Conservation (phyloP, 30 jellyfish, hydroid and myxozoan species). For the Haliclystus octoradiatus region DNA sequence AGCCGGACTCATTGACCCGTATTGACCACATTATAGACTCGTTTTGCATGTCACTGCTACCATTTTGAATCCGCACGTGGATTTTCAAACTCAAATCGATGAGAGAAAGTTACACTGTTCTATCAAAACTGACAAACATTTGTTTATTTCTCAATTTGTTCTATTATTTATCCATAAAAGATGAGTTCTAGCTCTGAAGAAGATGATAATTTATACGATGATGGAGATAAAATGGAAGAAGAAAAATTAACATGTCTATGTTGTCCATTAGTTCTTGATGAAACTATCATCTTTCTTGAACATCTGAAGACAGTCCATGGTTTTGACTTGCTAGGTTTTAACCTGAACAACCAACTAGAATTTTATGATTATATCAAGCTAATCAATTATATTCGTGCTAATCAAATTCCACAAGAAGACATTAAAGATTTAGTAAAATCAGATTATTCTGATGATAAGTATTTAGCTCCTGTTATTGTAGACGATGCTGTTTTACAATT, state of each 20-base stretch:
- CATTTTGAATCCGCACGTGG: no score
- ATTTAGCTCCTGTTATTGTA: conserved; percentile 41
- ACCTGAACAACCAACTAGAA: conserved; percentile 22
- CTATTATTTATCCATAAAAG: conserved; percentile 7
- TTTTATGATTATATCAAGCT: conserved; percentile 49
- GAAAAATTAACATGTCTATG: conserved; percentile 30
- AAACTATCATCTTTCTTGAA: conserved; percentile 19
- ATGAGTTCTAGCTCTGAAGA: conserved; percentile 40
- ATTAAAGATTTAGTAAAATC: background rate
- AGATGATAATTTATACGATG: conserved; percentile 47
- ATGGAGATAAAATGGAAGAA: conserved; percentile 25
- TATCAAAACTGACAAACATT: background rate
- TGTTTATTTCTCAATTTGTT: background rate
- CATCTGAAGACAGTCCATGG: conserved; percentile 37
- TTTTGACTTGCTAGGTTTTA: conserved; percentile 21
- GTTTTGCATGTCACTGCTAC: no score
- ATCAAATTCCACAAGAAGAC: conserved; percentile 7
- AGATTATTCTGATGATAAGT: conserved; percentile 41
- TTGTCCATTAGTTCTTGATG: conserved; percentile 18
- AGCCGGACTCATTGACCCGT: no score
- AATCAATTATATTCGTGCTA: conserved; percentile 39
- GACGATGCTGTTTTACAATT: conserved; percentile 63
- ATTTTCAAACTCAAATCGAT: no score
- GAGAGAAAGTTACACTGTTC: background rate
- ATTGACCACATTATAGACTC: no score